These are phyloP conservation scores for Oncorhynchus clarkii DNA, from an alignment of 2,113 vertebrate species.

Conservation along the genomic window DNA sequence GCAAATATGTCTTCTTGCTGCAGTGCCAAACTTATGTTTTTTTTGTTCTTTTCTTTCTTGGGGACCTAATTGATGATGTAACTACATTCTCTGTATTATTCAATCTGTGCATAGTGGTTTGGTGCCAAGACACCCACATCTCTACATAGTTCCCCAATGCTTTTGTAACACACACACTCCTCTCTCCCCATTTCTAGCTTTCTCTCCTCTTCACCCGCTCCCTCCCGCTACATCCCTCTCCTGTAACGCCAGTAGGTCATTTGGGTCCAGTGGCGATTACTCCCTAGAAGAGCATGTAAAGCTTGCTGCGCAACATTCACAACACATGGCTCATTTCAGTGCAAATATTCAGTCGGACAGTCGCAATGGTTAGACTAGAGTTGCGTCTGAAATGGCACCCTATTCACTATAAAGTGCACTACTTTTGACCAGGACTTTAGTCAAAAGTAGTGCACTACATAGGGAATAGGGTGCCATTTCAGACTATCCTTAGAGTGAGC, in stretches of 20 bases:
- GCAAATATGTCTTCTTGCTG: not conserved
- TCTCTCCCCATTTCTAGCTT: not conserved
- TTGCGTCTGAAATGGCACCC: too few species aligned
- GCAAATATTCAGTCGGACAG: not conserved
- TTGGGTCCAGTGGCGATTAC: slow-evolving; percentile 39
- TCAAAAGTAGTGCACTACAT: too few species aligned
- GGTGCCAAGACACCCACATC: too few species aligned
- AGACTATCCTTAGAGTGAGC: not conserved
- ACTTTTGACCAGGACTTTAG: too few species aligned
- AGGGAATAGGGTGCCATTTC: too few species aligned
- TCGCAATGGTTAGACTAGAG: not conserved
- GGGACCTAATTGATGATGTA: slow-evolving; percentile 5
- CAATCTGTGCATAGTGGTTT: too few species aligned
- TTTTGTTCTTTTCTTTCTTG: not conserved
- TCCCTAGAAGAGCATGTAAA: slow-evolving; percentile 18
- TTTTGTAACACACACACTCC: not conserved
- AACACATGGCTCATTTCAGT: slow-evolving; percentile 2
- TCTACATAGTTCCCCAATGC: too few species aligned
- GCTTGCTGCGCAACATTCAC: slow-evolving; percentile 17
- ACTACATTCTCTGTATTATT: not conserved
- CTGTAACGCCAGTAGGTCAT: slow-evolving; percentile 18
- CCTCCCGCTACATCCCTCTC: not conserved
- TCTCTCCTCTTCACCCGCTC: not conserved
- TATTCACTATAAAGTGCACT: too few species aligned
- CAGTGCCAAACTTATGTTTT: not conserved